Conservation (phyloP, 2,797 vertebrate genomes). For the Orientallactaga sibirica region DNA sequence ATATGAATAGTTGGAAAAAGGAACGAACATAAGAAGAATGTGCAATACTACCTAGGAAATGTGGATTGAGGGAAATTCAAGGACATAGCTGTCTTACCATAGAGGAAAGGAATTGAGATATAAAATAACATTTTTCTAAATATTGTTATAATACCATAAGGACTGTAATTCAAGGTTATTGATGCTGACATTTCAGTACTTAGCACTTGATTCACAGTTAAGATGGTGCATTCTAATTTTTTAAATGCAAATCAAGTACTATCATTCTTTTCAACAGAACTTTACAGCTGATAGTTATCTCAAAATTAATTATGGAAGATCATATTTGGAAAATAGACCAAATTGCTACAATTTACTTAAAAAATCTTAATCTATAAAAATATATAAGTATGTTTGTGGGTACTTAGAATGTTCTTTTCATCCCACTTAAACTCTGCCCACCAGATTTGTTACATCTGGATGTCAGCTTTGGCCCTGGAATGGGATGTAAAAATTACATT, state of each 20-base stretch:
- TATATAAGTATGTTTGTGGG: not conserved
- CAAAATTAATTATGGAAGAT: slow-evolving; percentile 42
- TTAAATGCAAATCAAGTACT: not conserved
- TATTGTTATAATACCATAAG: slow-evolving; percentile 12
- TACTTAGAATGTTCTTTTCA: not conserved
- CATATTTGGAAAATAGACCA: slow-evolving; percentile 10
- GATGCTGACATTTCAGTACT: not conserved
- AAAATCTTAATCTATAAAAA: slow-evolving; percentile 26
- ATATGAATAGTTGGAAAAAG: not conserved
- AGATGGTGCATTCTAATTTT: not conserved
- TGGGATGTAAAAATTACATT: not conserved
- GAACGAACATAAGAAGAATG: not conserved
- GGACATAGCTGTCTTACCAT: not conserved
- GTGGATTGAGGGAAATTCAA: not conserved
- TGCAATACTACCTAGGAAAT: not conserved
- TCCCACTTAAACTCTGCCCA: not conserved
- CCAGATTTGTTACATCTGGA: not conserved
- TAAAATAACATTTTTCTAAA: not conserved
- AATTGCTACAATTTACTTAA: slow-evolving; percentile 17
- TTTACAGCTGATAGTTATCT: not conserved
- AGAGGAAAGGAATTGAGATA: not conserved
- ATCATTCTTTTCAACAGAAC: not conserved
- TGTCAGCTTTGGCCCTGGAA: slow-evolving; percentile 6
- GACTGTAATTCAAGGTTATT: not conserved
- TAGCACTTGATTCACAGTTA: not conserved